A percentile compares a stretch with the other conserved stretches of the same genome.
Evolutionary conservation across 2,113 vertebrate genomes (phyloP).

Genomic region (Oxyruncus cristatus): DNA sequence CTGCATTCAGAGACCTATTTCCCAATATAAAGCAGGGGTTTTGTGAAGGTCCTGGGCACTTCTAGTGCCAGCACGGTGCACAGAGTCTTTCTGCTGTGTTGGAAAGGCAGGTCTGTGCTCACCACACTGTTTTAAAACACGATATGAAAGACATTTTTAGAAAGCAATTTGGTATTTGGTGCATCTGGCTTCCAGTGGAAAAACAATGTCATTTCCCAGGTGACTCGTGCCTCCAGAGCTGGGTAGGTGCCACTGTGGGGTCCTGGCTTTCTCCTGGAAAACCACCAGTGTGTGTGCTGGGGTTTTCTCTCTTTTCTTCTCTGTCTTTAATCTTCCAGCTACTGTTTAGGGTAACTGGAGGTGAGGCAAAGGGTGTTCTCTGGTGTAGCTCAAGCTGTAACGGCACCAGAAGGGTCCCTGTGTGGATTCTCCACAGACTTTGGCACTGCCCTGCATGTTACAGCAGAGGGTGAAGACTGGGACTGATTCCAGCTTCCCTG

Average conservation of each 20-base stretch:
- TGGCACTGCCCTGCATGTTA: neutral
- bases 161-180: neutral
- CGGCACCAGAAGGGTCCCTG: neutral
- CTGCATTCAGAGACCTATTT: neutral
- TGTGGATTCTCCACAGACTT: neutral
- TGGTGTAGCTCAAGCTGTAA: neutral
- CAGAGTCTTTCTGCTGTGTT: neutral
- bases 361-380: neutral
- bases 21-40: neutral
- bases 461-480: neutral
- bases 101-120: neutral
- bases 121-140: neutral
- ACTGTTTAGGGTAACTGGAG: neutral
- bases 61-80: rapidly evolving
- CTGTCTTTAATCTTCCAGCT: neutral
- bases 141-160: neutral
- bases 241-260: neutral
- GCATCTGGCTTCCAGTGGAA: neutral
- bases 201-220: neutral
- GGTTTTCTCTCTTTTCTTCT: neutral
- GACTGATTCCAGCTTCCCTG: neutral
- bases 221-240: neutral
- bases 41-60: neutral
- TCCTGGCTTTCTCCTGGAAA: neutral
- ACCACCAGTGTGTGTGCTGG: neutral